A percentile compares a stretch with the other conserved stretches of the same genome.
Conservation (phyloP, 1,140 invertebrate genomes). For the Eulimnadia texana region DNA sequence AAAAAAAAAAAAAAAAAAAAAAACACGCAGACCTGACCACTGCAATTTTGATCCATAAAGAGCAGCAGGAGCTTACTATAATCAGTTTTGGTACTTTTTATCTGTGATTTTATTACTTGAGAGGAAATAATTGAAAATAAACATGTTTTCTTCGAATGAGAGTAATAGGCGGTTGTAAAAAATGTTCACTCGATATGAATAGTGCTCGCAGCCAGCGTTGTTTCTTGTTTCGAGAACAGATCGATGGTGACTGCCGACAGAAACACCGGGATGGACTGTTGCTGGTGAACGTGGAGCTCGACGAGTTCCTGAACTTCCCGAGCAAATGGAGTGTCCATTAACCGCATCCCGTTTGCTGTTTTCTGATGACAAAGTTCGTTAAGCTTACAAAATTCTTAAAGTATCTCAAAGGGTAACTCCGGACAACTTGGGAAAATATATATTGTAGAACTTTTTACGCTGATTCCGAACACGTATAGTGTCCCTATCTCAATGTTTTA, state of each 20-base stretch:
- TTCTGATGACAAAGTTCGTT: constrained; percentile 6
- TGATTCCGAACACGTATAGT: too few species aligned
- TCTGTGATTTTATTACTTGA: too few species aligned
- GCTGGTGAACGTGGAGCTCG: constrained; percentile 54
- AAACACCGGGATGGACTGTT: constrained; percentile 72
- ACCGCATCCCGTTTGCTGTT: constrained; percentile 52
- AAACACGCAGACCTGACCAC: background rate
- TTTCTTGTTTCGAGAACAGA: constrained; percentile 36
- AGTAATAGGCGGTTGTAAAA: too few species aligned
- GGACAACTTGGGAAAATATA: background rate
- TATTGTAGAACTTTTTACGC: too few species aligned
- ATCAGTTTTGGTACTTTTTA: background rate
- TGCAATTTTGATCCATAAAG: background rate
- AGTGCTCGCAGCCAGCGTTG: background rate
- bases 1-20: too few species aligned
- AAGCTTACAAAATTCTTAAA: background rate
- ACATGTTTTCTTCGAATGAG: too few species aligned
- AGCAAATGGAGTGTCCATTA: constrained; percentile 72
- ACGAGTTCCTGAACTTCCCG: constrained; percentile 50
- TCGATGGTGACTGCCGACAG: constrained; percentile 66
- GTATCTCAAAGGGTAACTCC: background rate
- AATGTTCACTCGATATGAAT: background rate
- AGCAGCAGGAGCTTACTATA: background rate
- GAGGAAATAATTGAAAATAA: too few species aligned
- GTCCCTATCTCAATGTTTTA: too few species aligned